Evolutionary conservation across 1,140 invertebrate species (phyloP).

Genomic region (Dendroctonus ponderosae): DNA sequence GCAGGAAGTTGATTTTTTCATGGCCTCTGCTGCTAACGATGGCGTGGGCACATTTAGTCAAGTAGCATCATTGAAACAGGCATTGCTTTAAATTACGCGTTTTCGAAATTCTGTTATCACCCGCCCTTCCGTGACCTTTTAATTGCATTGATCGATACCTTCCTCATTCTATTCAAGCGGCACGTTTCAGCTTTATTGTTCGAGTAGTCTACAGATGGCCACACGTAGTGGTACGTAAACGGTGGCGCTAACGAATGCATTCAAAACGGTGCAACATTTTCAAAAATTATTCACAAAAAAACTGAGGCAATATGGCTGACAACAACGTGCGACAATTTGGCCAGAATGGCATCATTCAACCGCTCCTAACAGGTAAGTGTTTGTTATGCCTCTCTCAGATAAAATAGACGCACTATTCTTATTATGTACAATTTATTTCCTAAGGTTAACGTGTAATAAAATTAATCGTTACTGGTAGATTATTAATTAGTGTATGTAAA

Average conservation of each 20-base stretch:
- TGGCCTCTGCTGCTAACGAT: no score
- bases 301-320: slow-evolving; percentile 4
- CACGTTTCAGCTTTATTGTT: slow-evolving; percentile 19
- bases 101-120: slow-evolving; percentile 22
- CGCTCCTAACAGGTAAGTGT: slow-evolving; percentile 69
- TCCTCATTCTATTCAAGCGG: slow-evolving; percentile 20
- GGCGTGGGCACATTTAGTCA: no score
- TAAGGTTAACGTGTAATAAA: no score
- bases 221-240: slow-evolving; percentile 18
- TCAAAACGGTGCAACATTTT: slow-evolving; percentile 26
- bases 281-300: slow-evolving; percentile 11
- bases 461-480: no score
- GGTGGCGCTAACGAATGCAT: slow-evolving; percentile 29
- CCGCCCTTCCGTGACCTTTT: slow-evolving; percentile 31
- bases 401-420: no score
- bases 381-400: background rate
- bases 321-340: slow-evolving; percentile 51
- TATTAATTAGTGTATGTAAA: no score
- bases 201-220: slow-evolving; percentile 34
- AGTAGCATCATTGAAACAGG: no score
- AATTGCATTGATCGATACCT: slow-evolving; percentile 32
- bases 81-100: background rate
- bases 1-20: no score
- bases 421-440: no score
- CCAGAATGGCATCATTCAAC: slow-evolving; percentile 80